phyloP scores from a whole-genome alignment of 2,888 invertebrate species.

The Dendrolimus houi region DNA sequence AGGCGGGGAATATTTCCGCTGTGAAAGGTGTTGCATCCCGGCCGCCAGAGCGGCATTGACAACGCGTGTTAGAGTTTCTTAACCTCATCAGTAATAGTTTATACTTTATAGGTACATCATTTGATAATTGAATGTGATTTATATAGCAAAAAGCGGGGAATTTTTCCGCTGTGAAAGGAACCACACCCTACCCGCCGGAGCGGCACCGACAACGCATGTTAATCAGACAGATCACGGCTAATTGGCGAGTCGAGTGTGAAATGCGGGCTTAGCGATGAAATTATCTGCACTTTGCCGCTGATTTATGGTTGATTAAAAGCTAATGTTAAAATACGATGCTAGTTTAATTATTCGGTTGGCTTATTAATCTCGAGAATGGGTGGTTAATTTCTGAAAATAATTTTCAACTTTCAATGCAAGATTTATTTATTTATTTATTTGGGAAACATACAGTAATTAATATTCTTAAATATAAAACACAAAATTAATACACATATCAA shows the following conservation, averaged over 20 bases:
- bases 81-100: too few species aligned
- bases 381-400: neutral
- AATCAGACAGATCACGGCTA: constrained; percentile 67
- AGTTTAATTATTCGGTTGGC: constrained; percentile 3
- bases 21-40: constrained; percentile 13
- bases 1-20: constrained; percentile 8
- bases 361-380: neutral
- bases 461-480: too few species aligned
- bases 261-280: constrained; percentile 70
- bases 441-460: too few species aligned
- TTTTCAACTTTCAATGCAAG: neutral
- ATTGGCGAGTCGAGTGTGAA: constrained; percentile 69
- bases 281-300: constrained; percentile 63
- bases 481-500: too few species aligned
- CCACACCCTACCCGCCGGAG: constrained; percentile 18
- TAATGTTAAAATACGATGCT: constrained; percentile 8
- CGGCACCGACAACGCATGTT: constrained; percentile 60
- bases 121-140: too few species aligned
- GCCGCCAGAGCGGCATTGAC: constrained; percentile 33
- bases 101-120: too few species aligned
- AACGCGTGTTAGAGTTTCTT: constrained; percentile 49
- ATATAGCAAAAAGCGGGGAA: neutral
- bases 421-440: too few species aligned
- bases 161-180: constrained; percentile 12
- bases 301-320: constrained; percentile 48